phyloP scores from a whole-genome alignment of 2,113 vertebrate species.

The Archocentrus centrarchus region DNA sequence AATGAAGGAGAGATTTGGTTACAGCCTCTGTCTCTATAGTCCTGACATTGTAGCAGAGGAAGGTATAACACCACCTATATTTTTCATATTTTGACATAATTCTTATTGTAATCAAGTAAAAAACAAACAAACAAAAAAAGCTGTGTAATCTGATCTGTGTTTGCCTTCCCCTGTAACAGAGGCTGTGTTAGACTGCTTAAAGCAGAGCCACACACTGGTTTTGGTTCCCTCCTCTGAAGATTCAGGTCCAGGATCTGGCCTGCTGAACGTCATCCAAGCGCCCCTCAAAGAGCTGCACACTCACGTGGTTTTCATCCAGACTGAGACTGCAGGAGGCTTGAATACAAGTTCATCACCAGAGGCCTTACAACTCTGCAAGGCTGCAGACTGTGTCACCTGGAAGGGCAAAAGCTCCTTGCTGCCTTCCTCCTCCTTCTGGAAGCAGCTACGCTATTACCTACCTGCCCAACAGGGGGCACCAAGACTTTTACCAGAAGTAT shows the following conservation, averaged over 20 bases:
- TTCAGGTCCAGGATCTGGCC: slow-evolving; percentile 59
- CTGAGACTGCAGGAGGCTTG: slow-evolving; percentile 56
- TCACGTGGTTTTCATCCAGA: slow-evolving; percentile 87
- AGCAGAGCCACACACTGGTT: slow-evolving; percentile 87
- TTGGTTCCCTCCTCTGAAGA: slow-evolving; percentile 83
- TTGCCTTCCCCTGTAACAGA: slow-evolving; percentile 76
- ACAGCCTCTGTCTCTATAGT: slow-evolving; percentile 72
- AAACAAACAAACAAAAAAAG: not conserved
- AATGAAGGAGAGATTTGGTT: slow-evolving; percentile 69
- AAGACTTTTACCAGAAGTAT: not conserved
- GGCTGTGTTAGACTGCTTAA: slow-evolving; percentile 84
- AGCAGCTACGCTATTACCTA: slow-evolving; percentile 87
- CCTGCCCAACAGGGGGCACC: slow-evolving; percentile 73
- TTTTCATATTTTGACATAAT: not conserved
- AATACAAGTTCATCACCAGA: slow-evolving; percentile 71
- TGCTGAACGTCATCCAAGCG: slow-evolving; percentile 86
- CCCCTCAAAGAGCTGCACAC: slow-evolving; percentile 89
- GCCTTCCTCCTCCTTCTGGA: slow-evolving; percentile 87
- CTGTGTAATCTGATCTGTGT: slow-evolving; percentile 10
- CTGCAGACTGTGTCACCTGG: slow-evolving; percentile 85
- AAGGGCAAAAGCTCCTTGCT: slow-evolving; percentile 74
- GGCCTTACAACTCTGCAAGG: slow-evolving; percentile 82
- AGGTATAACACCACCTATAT: slow-evolving; percentile 34
- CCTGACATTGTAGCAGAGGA: slow-evolving; percentile 71
- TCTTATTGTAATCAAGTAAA: not conserved